These are phyloP conservation scores for Rhingia rostrata DNA, from an alignment of 2,888 invertebrate genomes.

Conservation along the genomic window DNA sequence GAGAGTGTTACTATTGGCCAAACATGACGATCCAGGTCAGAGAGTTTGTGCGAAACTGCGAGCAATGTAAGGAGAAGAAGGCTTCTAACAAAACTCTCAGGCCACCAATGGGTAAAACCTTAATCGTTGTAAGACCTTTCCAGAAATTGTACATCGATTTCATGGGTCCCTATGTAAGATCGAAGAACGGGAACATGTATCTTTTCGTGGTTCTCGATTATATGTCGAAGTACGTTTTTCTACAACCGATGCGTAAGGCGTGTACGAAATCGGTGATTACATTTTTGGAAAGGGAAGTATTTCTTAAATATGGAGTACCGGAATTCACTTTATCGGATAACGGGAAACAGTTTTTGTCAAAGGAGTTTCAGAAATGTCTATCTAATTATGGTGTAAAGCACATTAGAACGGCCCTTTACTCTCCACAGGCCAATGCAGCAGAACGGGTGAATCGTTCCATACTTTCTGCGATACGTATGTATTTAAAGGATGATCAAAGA, in stretches of 20 bases:
- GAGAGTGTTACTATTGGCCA: neutral
- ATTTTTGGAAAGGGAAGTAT: constrained; percentile 1
- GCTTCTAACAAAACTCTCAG: neutral
- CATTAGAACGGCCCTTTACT: constrained; percentile 39
- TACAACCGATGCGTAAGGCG: neutral
- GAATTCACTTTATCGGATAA: constrained; percentile 36
- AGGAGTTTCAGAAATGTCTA: neutral
- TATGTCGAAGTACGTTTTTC: neutral
- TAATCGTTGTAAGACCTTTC: constrained; percentile 19
- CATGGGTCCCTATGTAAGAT: constrained; percentile 33
- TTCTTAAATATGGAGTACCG: neutral
- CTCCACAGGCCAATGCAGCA: constrained; percentile 55
- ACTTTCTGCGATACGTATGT: constrained; percentile 11
- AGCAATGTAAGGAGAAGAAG: neutral
- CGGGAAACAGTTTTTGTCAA: constrained; percentile 45
- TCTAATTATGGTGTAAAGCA: constrained; percentile 36
- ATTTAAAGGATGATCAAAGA: constrained; percentile 27
- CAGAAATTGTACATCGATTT: constrained; percentile 36
- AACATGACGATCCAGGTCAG: neutral
- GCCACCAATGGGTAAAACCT: constrained; percentile 1
- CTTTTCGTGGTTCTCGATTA: neutral
- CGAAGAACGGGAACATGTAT: neutral
- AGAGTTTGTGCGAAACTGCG: neutral
- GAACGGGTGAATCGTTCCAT: constrained; percentile 40
- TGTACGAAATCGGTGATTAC: neutral